Conservation (phyloP, 1,140 invertebrate species). For the Habropoda laboriosa region DNA sequence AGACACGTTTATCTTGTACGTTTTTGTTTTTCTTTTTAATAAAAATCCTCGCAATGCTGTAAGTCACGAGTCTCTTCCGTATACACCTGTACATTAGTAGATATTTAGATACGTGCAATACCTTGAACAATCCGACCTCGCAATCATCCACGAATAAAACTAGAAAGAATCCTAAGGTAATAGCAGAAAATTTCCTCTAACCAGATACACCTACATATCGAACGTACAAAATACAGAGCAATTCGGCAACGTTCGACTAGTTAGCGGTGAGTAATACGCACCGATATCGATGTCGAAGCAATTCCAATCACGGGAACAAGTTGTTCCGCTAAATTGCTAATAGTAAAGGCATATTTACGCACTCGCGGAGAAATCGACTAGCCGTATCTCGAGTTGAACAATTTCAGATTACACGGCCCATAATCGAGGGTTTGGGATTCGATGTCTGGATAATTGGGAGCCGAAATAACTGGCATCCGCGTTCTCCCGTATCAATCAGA, state of each 20-base stretch:
- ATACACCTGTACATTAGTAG: neutral
- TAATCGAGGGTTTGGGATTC: neutral
- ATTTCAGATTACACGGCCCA: neutral
- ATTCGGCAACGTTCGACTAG: too few relatives aligned
- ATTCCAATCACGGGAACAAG: neutral
- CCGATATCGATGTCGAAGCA: neutral
- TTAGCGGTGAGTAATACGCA: too few relatives aligned
- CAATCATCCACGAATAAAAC: neutral
- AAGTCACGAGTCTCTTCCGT: neutral
- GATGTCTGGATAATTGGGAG: neutral
- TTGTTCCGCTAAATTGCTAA: neutral
- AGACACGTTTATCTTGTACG: neutral
- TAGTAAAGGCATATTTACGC: neutral
- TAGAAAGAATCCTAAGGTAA: too few relatives aligned
- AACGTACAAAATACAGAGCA: too few relatives aligned
- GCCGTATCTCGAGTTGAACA: neutral
- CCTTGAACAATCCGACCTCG: neutral
- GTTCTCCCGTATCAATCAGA: neutral
- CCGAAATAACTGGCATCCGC: neutral
- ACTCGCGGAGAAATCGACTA: too few relatives aligned
- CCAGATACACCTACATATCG: too few relatives aligned
- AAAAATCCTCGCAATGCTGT: neutral
- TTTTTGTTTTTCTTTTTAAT: neutral
- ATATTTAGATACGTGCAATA: neutral
- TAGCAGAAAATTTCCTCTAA: too few relatives aligned